Conservation (phyloP, 2,113 vertebrate species). For the Reinhardtius hippoglossoides region DNA sequence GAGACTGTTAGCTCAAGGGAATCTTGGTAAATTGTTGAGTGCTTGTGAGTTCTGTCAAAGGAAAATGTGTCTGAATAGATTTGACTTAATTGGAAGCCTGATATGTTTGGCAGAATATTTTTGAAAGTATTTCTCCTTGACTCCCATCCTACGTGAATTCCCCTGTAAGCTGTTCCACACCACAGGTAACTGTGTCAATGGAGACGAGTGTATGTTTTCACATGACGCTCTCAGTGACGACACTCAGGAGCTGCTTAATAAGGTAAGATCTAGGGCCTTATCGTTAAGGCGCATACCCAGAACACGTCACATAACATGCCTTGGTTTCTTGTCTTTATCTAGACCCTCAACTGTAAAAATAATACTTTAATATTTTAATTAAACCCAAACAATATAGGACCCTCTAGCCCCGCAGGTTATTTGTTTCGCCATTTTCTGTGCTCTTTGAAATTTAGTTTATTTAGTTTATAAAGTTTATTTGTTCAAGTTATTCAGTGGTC, state of each 20-base stretch:
- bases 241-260: conserved; percentile 92
- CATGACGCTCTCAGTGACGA: conserved; percentile 91
- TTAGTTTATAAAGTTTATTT: too few species aligned
- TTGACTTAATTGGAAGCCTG: neutral
- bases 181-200: conserved; percentile 95
- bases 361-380: too few species aligned
- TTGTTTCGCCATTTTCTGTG: too few species aligned
- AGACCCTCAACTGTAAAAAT: too few species aligned
- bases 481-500: too few species aligned
- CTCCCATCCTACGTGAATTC: conserved; percentile 85
- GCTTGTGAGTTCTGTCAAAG: too few species aligned
- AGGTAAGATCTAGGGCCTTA: conserved; percentile 76
- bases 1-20: neutral
- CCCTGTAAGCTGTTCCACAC: conserved; percentile 97
- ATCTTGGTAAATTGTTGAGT: neutral
- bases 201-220: conserved; percentile 97
- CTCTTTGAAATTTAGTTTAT: too few species aligned
- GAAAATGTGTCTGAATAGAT: neutral
- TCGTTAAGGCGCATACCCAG: too few species aligned
- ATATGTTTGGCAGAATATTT: neutral
- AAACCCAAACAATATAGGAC: too few species aligned
- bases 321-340: too few species aligned
- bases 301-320: too few species aligned
- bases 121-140: conserved; percentile 80
- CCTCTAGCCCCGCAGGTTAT: too few species aligned